Evolutionary conservation across 2,113 vertebrate species (phyloP), one percentile per base, ranked within the genome.

Genomic region (Ia io): DNA sequence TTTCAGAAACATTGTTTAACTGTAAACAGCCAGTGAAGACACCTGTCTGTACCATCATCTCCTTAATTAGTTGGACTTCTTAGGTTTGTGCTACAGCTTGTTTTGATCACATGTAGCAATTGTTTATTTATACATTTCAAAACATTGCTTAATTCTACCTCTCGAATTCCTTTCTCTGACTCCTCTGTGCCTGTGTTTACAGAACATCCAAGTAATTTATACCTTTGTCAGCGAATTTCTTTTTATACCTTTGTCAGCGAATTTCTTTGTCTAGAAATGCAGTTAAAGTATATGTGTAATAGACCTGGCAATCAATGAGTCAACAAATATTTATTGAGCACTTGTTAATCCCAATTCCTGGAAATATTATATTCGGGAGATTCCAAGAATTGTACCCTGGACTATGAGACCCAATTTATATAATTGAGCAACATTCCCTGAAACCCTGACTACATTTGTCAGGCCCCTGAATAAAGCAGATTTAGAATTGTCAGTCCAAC

Each of bases 31-130:
- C 69, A 78, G 51, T 49, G 40, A 93, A 28, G 47, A 76, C 30
- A 77, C 32, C 61, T 82, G 17, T 76, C 51, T 91, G 9, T 87
- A 25, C 59, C 11, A 8, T 93, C 23, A 37, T 88, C 86, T 96
- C 37, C 3, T 1, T 93, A 82, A 70, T 84, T 92, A 91, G 63
- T 79, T 88, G 82, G 56, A 32, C 80, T 44, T 92, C 78, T 22
- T 91, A 32, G 44, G n/a, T 88, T 88, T 94, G 69, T 89, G 56
- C 28, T 65, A 47, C 16, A 78, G 42, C 73, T 95, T 95, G 42
- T 95, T 97, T 93, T 94, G 84, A 87, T 96, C 59, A 95, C 22
- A 42, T 91, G 78, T 20, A 90, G 44, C 88, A 91, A 51, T 89
- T 78, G 14, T 56, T 74, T 91, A 70, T 91, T 87, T 90, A 84